These are phyloP conservation scores for Drosophila antonietae DNA, from an alignment of 2,888 invertebrate species.

Conservation along the genomic window DNA sequence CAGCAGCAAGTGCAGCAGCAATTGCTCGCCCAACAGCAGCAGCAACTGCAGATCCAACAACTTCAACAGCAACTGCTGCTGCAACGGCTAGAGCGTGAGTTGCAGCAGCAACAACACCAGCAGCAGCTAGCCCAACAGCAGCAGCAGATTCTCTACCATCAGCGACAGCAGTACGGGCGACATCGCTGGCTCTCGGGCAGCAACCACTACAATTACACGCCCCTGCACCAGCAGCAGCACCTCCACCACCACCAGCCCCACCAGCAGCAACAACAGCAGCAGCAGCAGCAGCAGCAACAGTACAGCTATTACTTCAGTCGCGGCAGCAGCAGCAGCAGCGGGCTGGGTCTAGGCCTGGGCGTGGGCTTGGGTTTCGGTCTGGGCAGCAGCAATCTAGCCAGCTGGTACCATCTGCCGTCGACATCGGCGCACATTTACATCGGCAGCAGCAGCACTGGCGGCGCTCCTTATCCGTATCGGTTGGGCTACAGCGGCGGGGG, in stretches of 20 bases:
- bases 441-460: constrained; percentile 72
- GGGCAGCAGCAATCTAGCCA: constrained; percentile 71
- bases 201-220: constrained; percentile 43
- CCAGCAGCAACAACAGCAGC: constrained; percentile 41
- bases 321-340: constrained; percentile 68
- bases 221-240: constrained; percentile 36
- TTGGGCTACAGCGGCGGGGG: constrained; percentile 67
- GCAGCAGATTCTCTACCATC: constrained; percentile 62
- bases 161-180: constrained; percentile 67
- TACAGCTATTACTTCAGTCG: constrained; percentile 75
- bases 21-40: constrained; percentile 80
- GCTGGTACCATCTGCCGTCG: constrained; percentile 75
- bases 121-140: constrained; percentile 63
- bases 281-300: constrained; percentile 61
- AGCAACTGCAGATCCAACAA: constrained; percentile 75
- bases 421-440: constrained; percentile 80
- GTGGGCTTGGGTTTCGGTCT: constrained; percentile 73
- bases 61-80: constrained; percentile 76
- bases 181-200: constrained; percentile 64
- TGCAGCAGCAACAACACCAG: constrained; percentile 68
- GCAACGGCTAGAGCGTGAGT: constrained; percentile 75
- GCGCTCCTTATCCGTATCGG: constrained; percentile 64
- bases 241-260: constrained; percentile 51
- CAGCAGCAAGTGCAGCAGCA: constrained; percentile 75
- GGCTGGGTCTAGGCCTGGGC: constrained; percentile 70